A percentile compares a stretch with the other conserved stretches of the same genome.
phyloP scores from a whole-genome alignment of 2,113 vertebrate genomes.

The Shinisaurus crocodilurus region DNA sequence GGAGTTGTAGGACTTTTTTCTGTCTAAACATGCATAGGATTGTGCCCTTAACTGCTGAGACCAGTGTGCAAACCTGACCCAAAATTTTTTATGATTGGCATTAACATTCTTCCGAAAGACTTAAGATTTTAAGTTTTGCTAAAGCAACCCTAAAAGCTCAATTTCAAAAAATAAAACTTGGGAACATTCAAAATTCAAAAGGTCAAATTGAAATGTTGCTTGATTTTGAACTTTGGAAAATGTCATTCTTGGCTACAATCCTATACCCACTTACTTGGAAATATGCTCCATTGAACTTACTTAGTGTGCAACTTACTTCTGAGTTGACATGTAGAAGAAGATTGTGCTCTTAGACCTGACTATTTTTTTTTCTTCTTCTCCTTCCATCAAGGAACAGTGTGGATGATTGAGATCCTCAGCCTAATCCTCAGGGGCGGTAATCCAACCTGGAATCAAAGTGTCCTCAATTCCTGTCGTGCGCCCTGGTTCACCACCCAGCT shows the following conservation, averaged over 20 bases:
- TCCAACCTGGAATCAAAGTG: background rate
- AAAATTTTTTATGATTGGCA: no score
- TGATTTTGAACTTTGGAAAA: background rate
- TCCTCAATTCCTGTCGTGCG: conserved; percentile 25
- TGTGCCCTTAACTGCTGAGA: background rate
- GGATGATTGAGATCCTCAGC: conserved; percentile 46
- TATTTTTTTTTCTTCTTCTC: background rate
- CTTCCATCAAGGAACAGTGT: conserved; percentile 18
- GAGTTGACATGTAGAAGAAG: background rate
- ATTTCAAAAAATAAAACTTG: background rate
- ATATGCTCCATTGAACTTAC: background rate
- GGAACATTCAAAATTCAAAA: background rate
- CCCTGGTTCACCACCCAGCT: conserved; percentile 36
- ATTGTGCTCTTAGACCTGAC: background rate
- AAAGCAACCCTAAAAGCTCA: background rate
- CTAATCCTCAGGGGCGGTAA: background rate
- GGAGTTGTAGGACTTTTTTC: no score
- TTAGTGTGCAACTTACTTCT: background rate
- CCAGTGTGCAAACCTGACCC: background rate
- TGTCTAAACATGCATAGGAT: no score
- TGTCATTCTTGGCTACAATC: background rate
- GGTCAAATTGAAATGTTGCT: background rate
- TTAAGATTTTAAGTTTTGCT: background rate
- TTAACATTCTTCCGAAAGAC: no score
- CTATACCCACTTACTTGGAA: no score